Evolutionary conservation across 2,113 vertebrate species (phyloP).

Genomic region (Cygnus buccinator): DNA sequence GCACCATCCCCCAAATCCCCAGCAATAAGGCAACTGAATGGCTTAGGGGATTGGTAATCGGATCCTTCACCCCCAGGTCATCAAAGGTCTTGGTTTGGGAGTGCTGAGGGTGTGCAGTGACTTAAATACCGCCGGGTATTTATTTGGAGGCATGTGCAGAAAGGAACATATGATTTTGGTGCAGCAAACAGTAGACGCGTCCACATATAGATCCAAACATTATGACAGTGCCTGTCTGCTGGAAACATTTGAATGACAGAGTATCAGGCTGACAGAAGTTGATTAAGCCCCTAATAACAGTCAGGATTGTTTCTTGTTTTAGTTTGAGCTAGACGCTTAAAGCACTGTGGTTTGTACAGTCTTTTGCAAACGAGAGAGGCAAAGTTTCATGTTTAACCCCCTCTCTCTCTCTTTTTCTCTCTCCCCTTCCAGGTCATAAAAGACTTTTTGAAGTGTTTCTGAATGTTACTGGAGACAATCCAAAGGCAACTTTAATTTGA

Average conservation of each 20-base stretch:
- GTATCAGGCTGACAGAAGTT: neutral
- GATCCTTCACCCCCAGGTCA: conserved; percentile 61
- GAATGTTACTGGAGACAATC: neutral
- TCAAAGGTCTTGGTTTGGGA: conserved; percentile 18
- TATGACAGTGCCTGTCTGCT: conserved; percentile 22
- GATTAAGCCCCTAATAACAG: conserved; percentile 1
- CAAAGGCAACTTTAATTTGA: neutral
- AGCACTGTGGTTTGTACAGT: neutral
- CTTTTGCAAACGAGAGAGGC: neutral
- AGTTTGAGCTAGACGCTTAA: neutral
- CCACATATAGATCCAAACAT: neutral
- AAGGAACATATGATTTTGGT: neutral
- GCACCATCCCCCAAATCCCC: conserved; percentile 51
- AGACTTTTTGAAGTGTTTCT: neutral
- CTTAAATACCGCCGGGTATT: neutral
- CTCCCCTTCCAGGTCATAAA: neutral
- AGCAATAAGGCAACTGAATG: conserved; percentile 30
- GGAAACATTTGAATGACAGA: neutral
- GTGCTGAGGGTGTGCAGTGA: neutral
- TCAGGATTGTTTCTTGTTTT: neutral
- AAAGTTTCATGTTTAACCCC: neutral
- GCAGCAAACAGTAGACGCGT: neutral
- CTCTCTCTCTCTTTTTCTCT: neutral
- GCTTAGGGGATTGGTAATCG: conserved; percentile 59
- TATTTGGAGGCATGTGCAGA: neutral